phyloP scores from a whole-genome alignment of 2,113 vertebrate species.

The Corapipo altera region DNA sequence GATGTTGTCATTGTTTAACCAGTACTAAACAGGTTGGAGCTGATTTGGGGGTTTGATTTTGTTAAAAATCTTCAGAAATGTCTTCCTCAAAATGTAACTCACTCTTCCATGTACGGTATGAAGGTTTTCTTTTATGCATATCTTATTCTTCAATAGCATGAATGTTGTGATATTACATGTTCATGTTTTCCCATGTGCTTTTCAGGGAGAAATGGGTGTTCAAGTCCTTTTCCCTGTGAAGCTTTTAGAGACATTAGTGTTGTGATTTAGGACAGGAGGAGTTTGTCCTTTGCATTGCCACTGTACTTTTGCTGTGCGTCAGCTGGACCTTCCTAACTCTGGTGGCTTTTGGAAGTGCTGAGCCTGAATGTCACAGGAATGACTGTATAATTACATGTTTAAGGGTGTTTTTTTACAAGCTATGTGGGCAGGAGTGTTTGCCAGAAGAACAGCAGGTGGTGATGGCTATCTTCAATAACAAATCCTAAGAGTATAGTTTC shows the following conservation, averaged over 20 bases:
- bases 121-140: not conserved
- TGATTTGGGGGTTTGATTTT: not conserved
- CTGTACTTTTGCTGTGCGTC: not conserved
- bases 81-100: not conserved
- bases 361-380: not conserved
- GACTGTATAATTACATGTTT: not conserved
- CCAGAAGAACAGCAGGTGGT: not conserved
- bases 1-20: not conserved
- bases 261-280: not conserved
- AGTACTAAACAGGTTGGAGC: not conserved
- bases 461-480: not conserved
- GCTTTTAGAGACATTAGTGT: fast-evolving
- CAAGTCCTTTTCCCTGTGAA: not conserved
- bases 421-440: not conserved
- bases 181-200: not conserved
- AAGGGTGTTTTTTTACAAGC: not conserved
- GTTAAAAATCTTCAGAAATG: not conserved
- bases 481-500: not conserved
- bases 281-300: not conserved
- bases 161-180: not conserved
- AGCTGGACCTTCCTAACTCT: not conserved
- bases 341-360: not conserved
- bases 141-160: not conserved
- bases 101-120: fast-evolving
- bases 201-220: not conserved